A percentile compares a stretch with the other conserved stretches of the same genome.
These are phyloP conservation scores for Beaufortia kweichowensis DNA, from an alignment of 2,113 vertebrate species.

Conservation along the genomic window DNA sequence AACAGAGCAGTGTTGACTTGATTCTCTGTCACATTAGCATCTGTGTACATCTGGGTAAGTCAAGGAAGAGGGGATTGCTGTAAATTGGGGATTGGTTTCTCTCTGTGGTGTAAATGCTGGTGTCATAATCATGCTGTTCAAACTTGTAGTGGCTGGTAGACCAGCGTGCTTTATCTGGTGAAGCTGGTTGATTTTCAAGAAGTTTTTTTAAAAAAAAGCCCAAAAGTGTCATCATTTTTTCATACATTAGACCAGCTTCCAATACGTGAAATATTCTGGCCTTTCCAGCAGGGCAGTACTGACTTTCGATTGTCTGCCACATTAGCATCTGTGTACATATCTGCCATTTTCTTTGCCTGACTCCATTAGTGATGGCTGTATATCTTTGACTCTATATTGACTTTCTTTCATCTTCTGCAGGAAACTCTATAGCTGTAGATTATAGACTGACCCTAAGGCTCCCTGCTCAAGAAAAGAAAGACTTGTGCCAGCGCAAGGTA, in stretches of 20 bases:
- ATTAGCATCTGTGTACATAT: slow-evolving; percentile 28
- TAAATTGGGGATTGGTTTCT: too few relatives aligned
- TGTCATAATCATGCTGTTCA: too few relatives aligned
- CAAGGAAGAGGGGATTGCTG: too few relatives aligned
- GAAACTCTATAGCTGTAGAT: slow-evolving; percentile 44
- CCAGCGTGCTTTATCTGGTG: too few relatives aligned
- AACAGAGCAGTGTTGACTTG: too few relatives aligned
- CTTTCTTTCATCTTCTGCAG: slow-evolving; percentile 49
- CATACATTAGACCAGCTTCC: background rate
- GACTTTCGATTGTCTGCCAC: background rate
- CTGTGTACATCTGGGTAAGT: too few relatives aligned
- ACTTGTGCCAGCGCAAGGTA: background rate
- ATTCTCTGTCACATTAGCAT: too few relatives aligned
- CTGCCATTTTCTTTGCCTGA: slow-evolving; percentile 30
- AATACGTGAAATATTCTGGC: background rate
- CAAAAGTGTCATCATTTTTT: too few relatives aligned
- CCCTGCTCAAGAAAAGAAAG: background rate
- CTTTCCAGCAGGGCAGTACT: background rate
- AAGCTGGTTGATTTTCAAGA: too few relatives aligned
- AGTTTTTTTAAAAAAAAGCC: too few relatives aligned
- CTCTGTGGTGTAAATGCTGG: too few relatives aligned
- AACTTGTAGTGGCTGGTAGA: too few relatives aligned
- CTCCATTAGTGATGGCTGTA: slow-evolving; percentile 43
- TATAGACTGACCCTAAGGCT: slow-evolving; percentile 42
- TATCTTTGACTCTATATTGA: slow-evolving; percentile 48